Base-by-base conservation (phyloP, 2,888 invertebrate species). In the Incurvaria masculella region DNA sequence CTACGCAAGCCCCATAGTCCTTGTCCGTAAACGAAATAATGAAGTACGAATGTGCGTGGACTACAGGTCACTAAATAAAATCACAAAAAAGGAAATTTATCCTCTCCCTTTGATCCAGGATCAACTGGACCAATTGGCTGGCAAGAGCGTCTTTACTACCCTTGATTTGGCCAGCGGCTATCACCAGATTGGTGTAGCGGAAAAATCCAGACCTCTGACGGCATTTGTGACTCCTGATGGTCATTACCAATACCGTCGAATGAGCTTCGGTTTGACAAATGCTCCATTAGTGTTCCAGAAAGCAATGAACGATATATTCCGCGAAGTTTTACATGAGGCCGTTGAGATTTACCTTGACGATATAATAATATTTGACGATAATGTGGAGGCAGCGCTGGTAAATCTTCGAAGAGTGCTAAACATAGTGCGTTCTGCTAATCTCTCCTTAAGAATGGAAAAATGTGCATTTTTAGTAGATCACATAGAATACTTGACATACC, bases 161-260 rank as follows among this genome's bases (percentile, higher is more conserved):
- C 27, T 55, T 6, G 54, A 54, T 20, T 14, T 55, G 10, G 47
- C 48, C 0, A 49, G 45, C 33, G 53, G 51, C 4, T 52, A 53
- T 38, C 55, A 55, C 10, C 52, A 52, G 18, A 55, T 55, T 5
- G 40, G 17, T 18, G 50, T 53, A n/a, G 44, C 40, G 1, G 44
- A 47, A 20, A 4, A 21, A 1, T 45, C 45, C 16, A 18, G 43
- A 18, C 45, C 26, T 21, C 11, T 23, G 18, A 52, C 50, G 11
- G 49, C 62, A 1, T 49, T 52, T 39, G 49, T 52, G 2, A 52
- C 52, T 10, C 53, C 53, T 2, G 51, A 50, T 42, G 49, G 49
- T 10, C 52, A 50, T 41, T 52, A 46, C 44, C 52, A 51, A 14
- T 53, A 53, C 23, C 16, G 27, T 16, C 44, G 45, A 46, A 49